Evolutionary conservation across 53 echinoderm and acorn worm species (phyloP).

Genomic region (Henricia sp.): DNA sequence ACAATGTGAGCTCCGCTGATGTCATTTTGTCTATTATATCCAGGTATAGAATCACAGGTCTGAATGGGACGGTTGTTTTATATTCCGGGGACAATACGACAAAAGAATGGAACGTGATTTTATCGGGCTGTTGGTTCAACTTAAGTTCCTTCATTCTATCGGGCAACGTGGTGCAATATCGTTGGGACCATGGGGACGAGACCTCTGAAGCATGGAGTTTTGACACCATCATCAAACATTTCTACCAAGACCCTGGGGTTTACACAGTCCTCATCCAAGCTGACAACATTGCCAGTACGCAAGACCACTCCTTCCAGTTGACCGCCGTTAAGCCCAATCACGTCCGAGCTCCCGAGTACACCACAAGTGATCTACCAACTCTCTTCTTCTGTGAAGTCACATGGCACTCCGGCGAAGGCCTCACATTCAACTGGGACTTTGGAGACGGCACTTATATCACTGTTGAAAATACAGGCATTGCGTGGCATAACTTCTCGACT

Average conservation of each 20-base stretch:
- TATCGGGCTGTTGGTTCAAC: slow-evolving; percentile 82
- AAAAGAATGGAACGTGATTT: slow-evolving; percentile 70
- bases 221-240: slow-evolving; percentile 57
- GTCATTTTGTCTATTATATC: slow-evolving; percentile 69
- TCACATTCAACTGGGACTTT: slow-evolving; percentile 78
- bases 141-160: slow-evolving; percentile 65
- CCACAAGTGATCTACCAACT: slow-evolving; percentile 68
- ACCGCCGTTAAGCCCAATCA: slow-evolving; percentile 76
- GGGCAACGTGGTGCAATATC: slow-evolving; percentile 79
- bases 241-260: slow-evolving; percentile 57
- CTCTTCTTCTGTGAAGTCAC: slow-evolving; percentile 72
- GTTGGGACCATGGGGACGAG: slow-evolving; percentile 79
- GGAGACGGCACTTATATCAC: slow-evolving; percentile 62
- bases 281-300: slow-evolving; percentile 80
- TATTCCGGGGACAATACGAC: slow-evolving; percentile 75
- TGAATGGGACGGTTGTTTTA: slow-evolving; percentile 63
- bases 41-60: slow-evolving; percentile 74
- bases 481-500: slow-evolving; percentile 69
- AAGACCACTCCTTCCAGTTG: slow-evolving; percentile 70
- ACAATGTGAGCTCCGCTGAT: slow-evolving; percentile 67
- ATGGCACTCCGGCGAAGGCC: slow-evolving; percentile 76
- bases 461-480: slow-evolving; percentile 42
- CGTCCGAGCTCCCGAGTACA: slow-evolving; percentile 56
- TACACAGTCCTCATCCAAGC: slow-evolving; percentile 71
- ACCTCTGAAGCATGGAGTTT: slow-evolving; percentile 61